Conservation (phyloP, 2,113 vertebrate species). For the Enhydra lutris region DNA sequence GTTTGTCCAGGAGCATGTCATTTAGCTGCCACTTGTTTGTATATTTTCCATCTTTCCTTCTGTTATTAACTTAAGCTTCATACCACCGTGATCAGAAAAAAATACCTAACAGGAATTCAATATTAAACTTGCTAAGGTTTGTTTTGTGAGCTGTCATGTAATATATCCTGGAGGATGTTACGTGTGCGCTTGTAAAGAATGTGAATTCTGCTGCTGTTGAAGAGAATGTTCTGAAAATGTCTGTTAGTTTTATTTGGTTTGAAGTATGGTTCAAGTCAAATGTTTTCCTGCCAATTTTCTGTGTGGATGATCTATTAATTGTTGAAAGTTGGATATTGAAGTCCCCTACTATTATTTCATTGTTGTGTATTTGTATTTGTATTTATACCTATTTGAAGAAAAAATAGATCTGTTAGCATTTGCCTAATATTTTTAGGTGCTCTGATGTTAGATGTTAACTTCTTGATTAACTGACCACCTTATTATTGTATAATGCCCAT, state of each 20-base stretch:
- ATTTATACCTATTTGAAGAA: no score
- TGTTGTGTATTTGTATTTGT: background rate
- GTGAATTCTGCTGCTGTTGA: background rate
- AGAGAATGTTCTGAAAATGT: background rate
- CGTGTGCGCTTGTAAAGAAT: background rate
- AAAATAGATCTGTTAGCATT: background rate
- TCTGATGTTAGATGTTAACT: background rate
- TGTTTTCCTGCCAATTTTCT: background rate
- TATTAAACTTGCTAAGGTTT: background rate
- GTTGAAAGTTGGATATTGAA: background rate
- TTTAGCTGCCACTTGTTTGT: background rate
- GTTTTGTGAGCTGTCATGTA: background rate
- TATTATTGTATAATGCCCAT: background rate
- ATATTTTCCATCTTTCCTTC: background rate
- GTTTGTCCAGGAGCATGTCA: background rate
- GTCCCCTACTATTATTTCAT: background rate
- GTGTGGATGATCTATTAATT: background rate
- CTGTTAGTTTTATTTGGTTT: background rate
- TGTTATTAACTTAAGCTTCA: background rate
- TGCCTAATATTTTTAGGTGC: background rate
- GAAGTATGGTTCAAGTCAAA: background rate
- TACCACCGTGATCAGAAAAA: background rate
- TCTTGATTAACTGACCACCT: background rate
- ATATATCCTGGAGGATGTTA: background rate
- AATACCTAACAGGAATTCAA: background rate